Evolutionary conservation across 1,140 invertebrate genomes (phyloP).

Genomic region (Scaptomyza montana): DNA sequence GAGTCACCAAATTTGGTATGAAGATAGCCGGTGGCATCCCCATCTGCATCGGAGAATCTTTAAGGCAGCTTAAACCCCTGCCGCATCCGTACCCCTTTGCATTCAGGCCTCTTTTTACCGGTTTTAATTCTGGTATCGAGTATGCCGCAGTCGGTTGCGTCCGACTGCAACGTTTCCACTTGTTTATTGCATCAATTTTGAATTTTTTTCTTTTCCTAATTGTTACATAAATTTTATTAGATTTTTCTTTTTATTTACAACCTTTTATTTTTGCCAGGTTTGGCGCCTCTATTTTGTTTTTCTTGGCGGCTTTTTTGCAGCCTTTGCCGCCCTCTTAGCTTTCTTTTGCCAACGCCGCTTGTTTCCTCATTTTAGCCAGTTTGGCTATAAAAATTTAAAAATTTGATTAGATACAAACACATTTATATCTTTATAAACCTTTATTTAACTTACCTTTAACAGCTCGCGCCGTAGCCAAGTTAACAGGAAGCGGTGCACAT

Average conservation of each 20-base stretch:
- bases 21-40: too few relatives aligned
- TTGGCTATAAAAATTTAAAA: not conserved
- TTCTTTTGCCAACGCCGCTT: constrained; percentile 20
- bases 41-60: too few relatives aligned
- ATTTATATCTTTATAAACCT: too few relatives aligned
- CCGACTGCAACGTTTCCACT: too few relatives aligned
- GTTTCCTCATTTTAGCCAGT: constrained; percentile 28
- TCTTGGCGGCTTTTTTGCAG: not conserved
- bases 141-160: too few relatives aligned
- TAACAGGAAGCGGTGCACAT: constrained; percentile 64
- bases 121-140: too few relatives aligned
- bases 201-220: too few relatives aligned
- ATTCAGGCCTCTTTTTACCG: too few relatives aligned
- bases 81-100: too few relatives aligned
- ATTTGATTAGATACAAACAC: not conserved
- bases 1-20: too few relatives aligned
- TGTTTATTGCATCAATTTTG: too few relatives aligned
- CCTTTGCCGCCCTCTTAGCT: constrained; percentile 7
- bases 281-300: not conserved
- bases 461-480: constrained; percentile 42
- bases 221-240: constrained; percentile 43
- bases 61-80: too few relatives aligned
- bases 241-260: not conserved
- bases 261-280: not conserved
- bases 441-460: constrained; percentile 41